phyloP scores from a whole-genome alignment of 1,140 invertebrate species.

The Brachionus manjavacas region DNA sequence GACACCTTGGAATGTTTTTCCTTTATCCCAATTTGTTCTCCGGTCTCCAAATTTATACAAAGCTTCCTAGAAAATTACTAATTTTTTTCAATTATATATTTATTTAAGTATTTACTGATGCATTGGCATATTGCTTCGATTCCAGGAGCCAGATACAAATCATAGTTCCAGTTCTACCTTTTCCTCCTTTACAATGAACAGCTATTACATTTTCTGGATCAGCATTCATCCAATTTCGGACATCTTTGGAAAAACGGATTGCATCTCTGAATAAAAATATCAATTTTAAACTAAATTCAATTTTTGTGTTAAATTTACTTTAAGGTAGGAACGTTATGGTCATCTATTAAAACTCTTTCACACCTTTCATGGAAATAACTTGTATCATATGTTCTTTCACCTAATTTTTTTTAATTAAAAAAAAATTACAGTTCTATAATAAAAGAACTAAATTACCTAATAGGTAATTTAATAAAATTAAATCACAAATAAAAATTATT shows the following conservation, averaged over 20 bases:
- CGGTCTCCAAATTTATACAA: slow-evolving; percentile 61
- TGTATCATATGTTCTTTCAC: slow-evolving; percentile 63
- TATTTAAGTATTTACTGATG: background rate
- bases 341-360: slow-evolving; percentile 61
- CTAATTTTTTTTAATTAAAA: slow-evolving; percentile 48
- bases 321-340: slow-evolving; percentile 64
- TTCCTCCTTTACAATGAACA: slow-evolving; percentile 66
- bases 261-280: slow-evolving; percentile 56
- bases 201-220: slow-evolving; percentile 63
- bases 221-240: slow-evolving; percentile 59
- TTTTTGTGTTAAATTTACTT: slow-evolving; percentile 54
- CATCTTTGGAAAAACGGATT: slow-evolving; percentile 59
- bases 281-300: slow-evolving; percentile 16
- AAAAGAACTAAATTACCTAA: too few relatives aligned
- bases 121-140: slow-evolving; percentile 46
- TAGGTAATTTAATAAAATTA: too few relatives aligned
- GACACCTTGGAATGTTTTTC: slow-evolving; percentile 62
- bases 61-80: slow-evolving; percentile 52
- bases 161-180: slow-evolving; percentile 63
- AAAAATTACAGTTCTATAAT: too few relatives aligned
- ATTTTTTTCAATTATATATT: background rate
- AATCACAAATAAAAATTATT: too few relatives aligned
- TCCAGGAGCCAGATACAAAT: slow-evolving; percentile 62
- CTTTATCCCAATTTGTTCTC: slow-evolving; percentile 60
- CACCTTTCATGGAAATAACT: slow-evolving; percentile 61